Conservation (phyloP, 1,140 invertebrate species). For the Nixonia krombeini region DNA sequence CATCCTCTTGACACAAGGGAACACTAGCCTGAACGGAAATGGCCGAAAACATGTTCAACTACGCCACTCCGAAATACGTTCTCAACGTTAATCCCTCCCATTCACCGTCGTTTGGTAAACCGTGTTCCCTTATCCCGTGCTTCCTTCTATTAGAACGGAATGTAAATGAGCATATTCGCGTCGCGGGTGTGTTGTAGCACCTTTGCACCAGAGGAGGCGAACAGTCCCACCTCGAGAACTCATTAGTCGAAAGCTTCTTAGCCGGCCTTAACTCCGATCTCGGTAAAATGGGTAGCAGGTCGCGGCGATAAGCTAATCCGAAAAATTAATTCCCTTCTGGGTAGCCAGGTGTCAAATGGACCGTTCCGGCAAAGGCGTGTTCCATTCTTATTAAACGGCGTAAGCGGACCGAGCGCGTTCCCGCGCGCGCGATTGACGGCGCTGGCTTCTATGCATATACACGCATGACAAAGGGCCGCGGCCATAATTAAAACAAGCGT, state of each 20-base stretch:
- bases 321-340: slow-evolving; percentile 67
- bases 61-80: too few species aligned
- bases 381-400: slow-evolving; percentile 39
- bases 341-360: slow-evolving; percentile 61
- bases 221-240: slow-evolving; percentile 33
- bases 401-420: slow-evolving; percentile 18
- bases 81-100: too few species aligned
- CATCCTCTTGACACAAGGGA: too few species aligned
- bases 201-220: too few species aligned
- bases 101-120: too few species aligned
- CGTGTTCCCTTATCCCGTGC: too few species aligned
- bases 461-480: background rate
- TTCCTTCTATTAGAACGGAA: too few species aligned
- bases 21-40: too few species aligned
- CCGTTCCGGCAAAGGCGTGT: slow-evolving; percentile 19
- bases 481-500: slow-evolving; percentile 65
- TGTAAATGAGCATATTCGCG: too few species aligned
- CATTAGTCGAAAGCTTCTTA: slow-evolving; percentile 62
- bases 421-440: background rate
- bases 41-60: too few species aligned
- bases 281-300: slow-evolving; percentile 55
- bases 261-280: slow-evolving; percentile 60
- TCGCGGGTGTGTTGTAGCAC: too few species aligned
- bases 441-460: background rate
- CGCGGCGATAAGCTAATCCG: slow-evolving; percentile 68